Evolutionary conservation across 2,888 invertebrate genomes (phyloP).

Genomic region (Xanthorhoe designata): DNA sequence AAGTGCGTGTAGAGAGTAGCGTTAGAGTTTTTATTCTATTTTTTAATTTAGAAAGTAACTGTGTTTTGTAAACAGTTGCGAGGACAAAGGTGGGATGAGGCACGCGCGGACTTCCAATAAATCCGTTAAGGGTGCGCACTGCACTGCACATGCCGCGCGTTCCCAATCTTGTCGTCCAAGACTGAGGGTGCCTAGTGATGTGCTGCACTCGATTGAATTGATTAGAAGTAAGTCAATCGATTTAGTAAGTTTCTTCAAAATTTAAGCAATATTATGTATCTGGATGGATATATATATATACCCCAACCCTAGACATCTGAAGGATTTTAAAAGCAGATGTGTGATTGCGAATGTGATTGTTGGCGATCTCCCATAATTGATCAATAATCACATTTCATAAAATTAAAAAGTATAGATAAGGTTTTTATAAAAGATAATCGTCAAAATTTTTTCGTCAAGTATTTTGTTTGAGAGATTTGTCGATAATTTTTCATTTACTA

Average conservation of each 20-base stretch:
- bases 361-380: too few species aligned
- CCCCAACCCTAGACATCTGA: too few species aligned
- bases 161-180: conserved; percentile 75
- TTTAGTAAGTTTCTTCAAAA: not conserved
- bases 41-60: conserved; percentile 44
- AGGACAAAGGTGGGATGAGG: conserved; percentile 49
- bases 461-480: too few species aligned
- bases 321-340: too few species aligned
- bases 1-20: not conserved
- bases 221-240: conserved; percentile 5
- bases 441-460: too few species aligned
- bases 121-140: conserved; percentile 82
- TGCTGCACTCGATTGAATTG: conserved; percentile 51
- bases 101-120: conserved; percentile 76
- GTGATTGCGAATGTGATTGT: too few species aligned
- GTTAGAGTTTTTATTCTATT: conserved; percentile 5
- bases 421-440: too few species aligned
- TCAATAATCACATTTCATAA: too few species aligned
- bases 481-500: too few species aligned
- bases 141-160: conserved; percentile 78
- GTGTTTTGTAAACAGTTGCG: conserved; percentile 47
- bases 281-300: too few species aligned
- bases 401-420: too few species aligned
- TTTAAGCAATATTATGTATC: too few species aligned
- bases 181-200: conserved; percentile 66